These are phyloP conservation scores for Eulacestoma nigropectus DNA, from an alignment of 2,113 vertebrate genomes.

Conservation along the genomic window DNA sequence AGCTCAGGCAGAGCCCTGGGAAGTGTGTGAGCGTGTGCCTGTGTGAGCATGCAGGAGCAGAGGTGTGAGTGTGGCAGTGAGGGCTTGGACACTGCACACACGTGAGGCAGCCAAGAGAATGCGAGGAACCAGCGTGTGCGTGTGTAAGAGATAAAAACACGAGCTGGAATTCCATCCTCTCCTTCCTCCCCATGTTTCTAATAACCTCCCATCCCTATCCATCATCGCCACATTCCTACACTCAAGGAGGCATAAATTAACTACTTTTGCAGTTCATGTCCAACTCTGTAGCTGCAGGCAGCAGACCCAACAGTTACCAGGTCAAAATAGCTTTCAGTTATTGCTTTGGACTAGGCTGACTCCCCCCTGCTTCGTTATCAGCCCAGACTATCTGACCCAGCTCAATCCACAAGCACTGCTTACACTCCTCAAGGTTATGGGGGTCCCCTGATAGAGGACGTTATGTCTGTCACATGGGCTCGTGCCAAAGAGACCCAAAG, in stretches of 20 bases:
- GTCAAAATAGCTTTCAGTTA: slow-evolving; percentile 48
- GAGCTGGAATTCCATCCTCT: slow-evolving; percentile 44
- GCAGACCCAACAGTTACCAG: slow-evolving; percentile 56
- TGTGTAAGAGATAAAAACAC: slow-evolving; percentile 50
- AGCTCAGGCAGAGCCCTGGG: neutral
- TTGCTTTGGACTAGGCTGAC: slow-evolving; percentile 33
- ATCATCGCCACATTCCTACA: slow-evolving; percentile 61
- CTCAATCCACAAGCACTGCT: neutral
- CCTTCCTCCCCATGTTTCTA: slow-evolving; percentile 64
- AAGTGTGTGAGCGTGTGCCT: neutral
- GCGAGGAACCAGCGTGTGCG: neutral
- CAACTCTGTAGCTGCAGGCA: slow-evolving; percentile 46
- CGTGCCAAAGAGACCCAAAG: slow-evolving; percentile 63
- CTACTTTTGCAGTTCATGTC: slow-evolving; percentile 60
- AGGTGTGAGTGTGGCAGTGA: neutral
- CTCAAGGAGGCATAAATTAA: slow-evolving; percentile 63
- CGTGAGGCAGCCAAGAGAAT: neutral
- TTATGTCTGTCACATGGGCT: slow-evolving; percentile 71
- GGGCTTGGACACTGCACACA: neutral
- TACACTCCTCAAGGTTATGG: slow-evolving; percentile 58
- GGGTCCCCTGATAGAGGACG: slow-evolving; percentile 67
- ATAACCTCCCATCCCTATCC: slow-evolving; percentile 62
- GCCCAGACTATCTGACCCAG: slow-evolving; percentile 39
- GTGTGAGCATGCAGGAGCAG: neutral
- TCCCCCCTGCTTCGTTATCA: slow-evolving; percentile 42